Evolutionary conservation across 37 sponge, comb jelly and placozoan genomes (phyloP).

Genomic region (Trichoplax adhaerens): DNA sequence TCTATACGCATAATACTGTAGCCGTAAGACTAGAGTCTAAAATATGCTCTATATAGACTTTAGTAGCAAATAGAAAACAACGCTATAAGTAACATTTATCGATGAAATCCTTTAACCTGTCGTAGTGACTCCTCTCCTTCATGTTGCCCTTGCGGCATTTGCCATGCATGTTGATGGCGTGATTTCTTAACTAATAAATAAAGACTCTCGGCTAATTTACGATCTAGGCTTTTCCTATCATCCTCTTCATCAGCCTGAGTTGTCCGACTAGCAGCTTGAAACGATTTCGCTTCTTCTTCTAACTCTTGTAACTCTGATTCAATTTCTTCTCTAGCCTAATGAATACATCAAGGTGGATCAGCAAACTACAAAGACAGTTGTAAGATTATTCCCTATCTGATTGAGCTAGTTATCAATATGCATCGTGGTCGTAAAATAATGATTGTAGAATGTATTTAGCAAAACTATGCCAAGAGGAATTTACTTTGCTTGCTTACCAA

Average conservation of each 20-base stretch:
- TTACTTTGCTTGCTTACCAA: too few species aligned
- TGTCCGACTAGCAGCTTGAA: conserved; percentile 21
- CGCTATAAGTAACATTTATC: background rate
- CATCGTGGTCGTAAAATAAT: too few species aligned
- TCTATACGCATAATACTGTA: background rate
- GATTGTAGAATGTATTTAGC: too few species aligned
- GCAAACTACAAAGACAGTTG: too few species aligned
- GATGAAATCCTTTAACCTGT: conserved; percentile 22
- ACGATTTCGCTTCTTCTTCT: background rate
- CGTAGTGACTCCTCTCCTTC: conserved; percentile 30
- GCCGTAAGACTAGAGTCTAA: background rate
- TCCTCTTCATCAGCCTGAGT: conserved; percentile 36
- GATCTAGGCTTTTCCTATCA: conserved; percentile 15
- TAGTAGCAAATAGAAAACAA: background rate
- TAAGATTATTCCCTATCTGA: too few species aligned
- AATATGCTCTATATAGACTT: background rate
- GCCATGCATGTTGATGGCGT: conserved; percentile 32
- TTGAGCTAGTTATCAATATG: too few species aligned
- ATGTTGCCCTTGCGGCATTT: conserved; percentile 52
- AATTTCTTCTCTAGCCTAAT: too few species aligned
- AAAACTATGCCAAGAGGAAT: too few species aligned
- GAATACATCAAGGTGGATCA: too few species aligned
- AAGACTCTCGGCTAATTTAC: conserved; percentile 38
- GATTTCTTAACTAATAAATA: conserved; percentile 57
- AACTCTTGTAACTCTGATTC: too few species aligned